A percentile compares a stretch with the other conserved stretches of the same genome.
Evolutionary conservation across 1,140 invertebrate genomes (phyloP).

Genomic region (Euwallacea similis): DNA sequence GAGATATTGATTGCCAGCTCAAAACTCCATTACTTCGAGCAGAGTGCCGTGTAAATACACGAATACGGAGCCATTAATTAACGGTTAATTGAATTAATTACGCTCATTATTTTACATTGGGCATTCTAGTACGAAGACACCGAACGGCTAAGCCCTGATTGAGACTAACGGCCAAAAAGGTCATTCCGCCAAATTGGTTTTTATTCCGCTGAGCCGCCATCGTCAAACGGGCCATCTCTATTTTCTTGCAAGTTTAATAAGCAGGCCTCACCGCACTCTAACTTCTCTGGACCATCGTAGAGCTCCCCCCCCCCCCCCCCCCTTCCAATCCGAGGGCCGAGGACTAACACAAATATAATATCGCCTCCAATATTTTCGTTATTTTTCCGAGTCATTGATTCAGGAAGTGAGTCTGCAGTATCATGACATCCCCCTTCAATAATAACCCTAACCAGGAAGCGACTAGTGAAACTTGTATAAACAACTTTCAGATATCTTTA

Average conservation of each 20-base stretch:
- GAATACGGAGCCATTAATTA: conserved; percentile 56
- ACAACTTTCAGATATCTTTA: conserved; percentile 36
- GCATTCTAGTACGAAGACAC: conserved; percentile 49
- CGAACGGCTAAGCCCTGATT: conserved; percentile 49
- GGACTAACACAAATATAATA: background rate
- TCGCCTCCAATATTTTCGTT: conserved; percentile 22
- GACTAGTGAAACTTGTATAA: conserved; percentile 36
- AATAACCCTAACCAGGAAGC: conserved; percentile 28
- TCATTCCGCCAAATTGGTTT: conserved; percentile 51
- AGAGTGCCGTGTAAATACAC: conserved; percentile 52
- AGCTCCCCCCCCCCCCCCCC: too few species aligned
- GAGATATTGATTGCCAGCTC: conserved; percentile 55
- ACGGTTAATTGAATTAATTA: conserved; percentile 59
- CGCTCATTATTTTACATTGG: conserved; percentile 56
- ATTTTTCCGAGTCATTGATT: conserved; percentile 12
- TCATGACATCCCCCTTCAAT: conserved; percentile 13
- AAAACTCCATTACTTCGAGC: conserved; percentile 54
- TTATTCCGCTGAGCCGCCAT: conserved; percentile 46
- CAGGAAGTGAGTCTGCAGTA: conserved; percentile 28
- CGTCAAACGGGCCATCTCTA: conserved; percentile 41
- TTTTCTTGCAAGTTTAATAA: conserved; percentile 36
- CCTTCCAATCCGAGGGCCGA: too few species aligned
- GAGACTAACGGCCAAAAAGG: conserved; percentile 48
- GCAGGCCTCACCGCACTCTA: background rate
- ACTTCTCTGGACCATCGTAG: too few species aligned